Base-by-base conservation (phyloP, 1,140 invertebrate genomes). In the Lordiphosa mommai region DNA sequence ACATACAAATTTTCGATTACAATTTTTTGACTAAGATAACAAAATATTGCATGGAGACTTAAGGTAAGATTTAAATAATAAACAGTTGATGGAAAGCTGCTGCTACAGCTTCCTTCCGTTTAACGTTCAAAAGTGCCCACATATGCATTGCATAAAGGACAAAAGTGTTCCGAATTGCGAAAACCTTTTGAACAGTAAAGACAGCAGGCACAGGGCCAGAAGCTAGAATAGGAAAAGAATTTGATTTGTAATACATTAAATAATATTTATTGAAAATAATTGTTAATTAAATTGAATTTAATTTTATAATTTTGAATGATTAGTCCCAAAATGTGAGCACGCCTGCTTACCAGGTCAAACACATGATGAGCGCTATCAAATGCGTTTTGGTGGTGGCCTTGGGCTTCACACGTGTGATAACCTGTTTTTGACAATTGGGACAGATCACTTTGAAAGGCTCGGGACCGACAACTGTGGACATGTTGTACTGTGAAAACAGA, bases 111-210 rank as follows among this genome's bases (percentile, higher is more conserved):
- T 33, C 6, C 16, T 4, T n/a, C 8, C 5, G 3, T 1, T 63
- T 34, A 85, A 12, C 65, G 65, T 16, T 73, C 69, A 17, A 92
- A 92, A 13, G 89, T 87, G 38, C 93, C 93, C 5, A 94, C 72
- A 61, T 88, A 93, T 1, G 90, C 73, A 17, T 90, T 90, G 70
- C 93, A 94, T 13, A 90, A 90, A 3, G 93, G 93, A 64, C 93
- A 94, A 59, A 90, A 92, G 63, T 94, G 93, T 43, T 92, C 91
- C 7, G 90, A 90, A 37, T 89, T 90, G 59, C 91, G 88, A 51
- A 92, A 93, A 14, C 89, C 91, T 44, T 94, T 90, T 36, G 92
- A 91, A 59, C 92, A 94, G 60, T 94, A 94, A 2, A 93, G 91
- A 4, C 92, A 86, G 49, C 90, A 91, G n/a, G 90, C 91, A 66